Evolutionary conservation across 2,797 vertebrate species (phyloP).

Genomic region (Aeoliscus strigatus): DNA sequence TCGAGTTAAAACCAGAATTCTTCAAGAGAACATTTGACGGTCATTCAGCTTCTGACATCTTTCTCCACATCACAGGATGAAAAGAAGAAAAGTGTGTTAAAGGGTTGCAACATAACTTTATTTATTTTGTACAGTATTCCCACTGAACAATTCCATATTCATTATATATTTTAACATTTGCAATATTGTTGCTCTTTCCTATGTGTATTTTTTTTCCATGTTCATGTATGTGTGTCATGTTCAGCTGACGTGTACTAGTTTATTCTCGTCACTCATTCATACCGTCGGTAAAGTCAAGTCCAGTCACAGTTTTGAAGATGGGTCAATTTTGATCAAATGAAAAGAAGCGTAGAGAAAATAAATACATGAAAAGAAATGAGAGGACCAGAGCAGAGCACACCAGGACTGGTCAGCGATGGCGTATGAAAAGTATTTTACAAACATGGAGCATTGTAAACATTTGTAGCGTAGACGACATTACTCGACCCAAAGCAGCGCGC

Average conservation of each 20-base stretch:
- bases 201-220: conserved; percentile 67
- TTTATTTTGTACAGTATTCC: conserved; percentile 81
- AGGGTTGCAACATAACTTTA: conserved; percentile 69
- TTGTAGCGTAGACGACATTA: conserved; percentile 63
- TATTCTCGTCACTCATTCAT: conserved; percentile 81
- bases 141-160: conserved; percentile 76
- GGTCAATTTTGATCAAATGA: conserved; percentile 69
- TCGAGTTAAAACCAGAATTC: too few relatives aligned
- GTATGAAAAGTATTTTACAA: conserved; percentile 70
- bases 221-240: conserved; percentile 79
- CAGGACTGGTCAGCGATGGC: conserved; percentile 64
- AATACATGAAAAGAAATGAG: conserved; percentile 73
- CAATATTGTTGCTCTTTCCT: conserved; percentile 66
- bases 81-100: conserved; percentile 23
- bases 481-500: conserved; percentile 59
- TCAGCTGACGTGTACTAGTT: conserved; percentile 77
- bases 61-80: too few relatives aligned
- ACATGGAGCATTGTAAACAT: conserved; percentile 79
- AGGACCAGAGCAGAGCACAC: conserved; percentile 64
- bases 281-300: conserved; percentile 82
- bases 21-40: too few relatives aligned
- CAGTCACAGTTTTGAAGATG: conserved; percentile 78
- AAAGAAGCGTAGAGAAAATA: conserved; percentile 71
- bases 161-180: conserved; percentile 67
- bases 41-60: too few relatives aligned